Evolutionary conservation across 2,113 vertebrate species (phyloP), one percentile per base, ranked within the genome.

Genomic region (Reinhardtius hippoglossoides): DNA sequence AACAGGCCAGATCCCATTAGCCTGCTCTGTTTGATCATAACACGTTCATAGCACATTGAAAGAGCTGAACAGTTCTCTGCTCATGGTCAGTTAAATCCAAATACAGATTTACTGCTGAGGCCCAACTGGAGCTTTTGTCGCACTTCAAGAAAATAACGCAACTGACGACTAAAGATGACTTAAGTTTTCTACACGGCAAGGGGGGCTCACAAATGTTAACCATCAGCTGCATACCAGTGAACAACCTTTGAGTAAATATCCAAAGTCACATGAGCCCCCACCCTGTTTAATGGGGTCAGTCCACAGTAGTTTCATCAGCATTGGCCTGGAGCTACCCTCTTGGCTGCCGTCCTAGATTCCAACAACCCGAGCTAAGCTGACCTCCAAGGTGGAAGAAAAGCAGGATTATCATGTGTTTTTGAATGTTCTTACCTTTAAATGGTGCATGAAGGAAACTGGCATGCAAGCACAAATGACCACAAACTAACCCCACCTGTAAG

Each of bases 331-430:
- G 61, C 50, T 78, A 6, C 15, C 40, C 26, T 52, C 44, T 76
- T 78, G 63, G 74, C 81, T 64, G 18, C 59, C 24, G 23, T 70
- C 24, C 69, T 21, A 50, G 54, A 73, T 68, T 72, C 78, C 68
- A 75, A 65, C 66, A 78, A 59, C 42, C 1, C 21, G 5, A 40
- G 48, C 59, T 69, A 44, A 85, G 63, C 76, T 77, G 74, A 79
- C 65, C 80, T 76, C 20, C 7, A 40, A 48, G 42, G 37, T 4
- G 48, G 9, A 60, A 48, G 44, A 44, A 61, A 54, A 18, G 40
- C 3, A 0, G 37, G 60, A 82, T 59, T 54, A 67, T 9, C 7
- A 63, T 2, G 12, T 67, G 50, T 21, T 71, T 63, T 46, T 63
- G 1, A 68, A 40, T 3, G 16, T 35, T 12, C 24, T 15, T 16